Evolutionary conservation across 2,797 vertebrate genomes (phyloP), one percentile per base, ranked within the genome.

Genomic region (Arnoldichthys spilopterus): DNA sequence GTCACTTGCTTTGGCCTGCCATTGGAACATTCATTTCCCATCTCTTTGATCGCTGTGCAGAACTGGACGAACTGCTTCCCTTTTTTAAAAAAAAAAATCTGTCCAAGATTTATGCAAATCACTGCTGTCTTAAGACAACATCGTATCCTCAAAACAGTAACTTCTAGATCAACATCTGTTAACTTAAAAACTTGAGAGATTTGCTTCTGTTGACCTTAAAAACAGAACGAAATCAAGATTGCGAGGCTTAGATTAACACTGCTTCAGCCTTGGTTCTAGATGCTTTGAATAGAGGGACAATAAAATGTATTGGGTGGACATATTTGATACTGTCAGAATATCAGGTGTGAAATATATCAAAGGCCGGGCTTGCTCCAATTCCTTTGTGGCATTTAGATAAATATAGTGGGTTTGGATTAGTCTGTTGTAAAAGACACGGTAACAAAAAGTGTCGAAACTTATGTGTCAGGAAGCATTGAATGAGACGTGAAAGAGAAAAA

Each of bases 11-110:
- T 88, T 85, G 85, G 82, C 88, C 87, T 89, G 79, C 84, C 85
- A 86, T 89, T 81, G 83, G 78, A 78, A 85, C 87, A 90, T 89
- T 89, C 76, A 86, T 87, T 87, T 82, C 87, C 89, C 84, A 87
- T 90, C 89, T 87, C 87, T 90, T 87, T 89, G 86, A 93, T 92
- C 89, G 90, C 86, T 85, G 64, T 49, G 12, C 59, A 64, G 47
- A 72, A 45, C 28, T 40, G 18, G 54, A 62, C 26, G 22, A 61
- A 68, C 63, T 59, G 78, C 37, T 45, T 26, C 7, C 1, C 8
- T 47, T 26, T 68, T 68, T 16, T n/a, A n/a, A n/a, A n/a, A n/a
- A n/a, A n/a, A 11, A 26, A 43, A 47, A 18, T 24, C 24, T n/a
- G 7, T 26, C 40, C 30, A 6, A 43, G 13, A 68, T 45, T 26